Percentiles rank a stretch among this genome's conserved stretches.
These are phyloP conservation scores for Notocelia uddmanniana DNA, from an alignment of 2,888 invertebrate species.

Conservation along the genomic window DNA sequence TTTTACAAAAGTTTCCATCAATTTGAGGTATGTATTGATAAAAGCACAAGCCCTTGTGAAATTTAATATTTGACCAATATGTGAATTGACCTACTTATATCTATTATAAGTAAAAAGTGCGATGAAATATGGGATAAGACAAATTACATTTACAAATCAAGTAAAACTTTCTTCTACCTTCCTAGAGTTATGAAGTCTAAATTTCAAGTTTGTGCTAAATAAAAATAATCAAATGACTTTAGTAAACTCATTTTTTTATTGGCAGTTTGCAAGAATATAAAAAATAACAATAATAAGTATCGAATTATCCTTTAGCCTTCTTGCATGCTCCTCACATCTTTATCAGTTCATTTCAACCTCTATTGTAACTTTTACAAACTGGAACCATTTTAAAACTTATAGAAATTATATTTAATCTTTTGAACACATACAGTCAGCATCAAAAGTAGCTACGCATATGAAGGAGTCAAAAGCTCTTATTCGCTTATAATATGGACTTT, in stretches of 20 bases:
- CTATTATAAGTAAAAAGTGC: not conserved
- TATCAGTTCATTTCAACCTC: not conserved
- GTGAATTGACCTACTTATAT: too few relatives aligned
- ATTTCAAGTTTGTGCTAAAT: not conserved
- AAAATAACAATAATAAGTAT: not conserved
- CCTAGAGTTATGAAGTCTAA: not conserved
- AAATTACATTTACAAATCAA: not conserved
- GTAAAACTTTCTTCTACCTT: not conserved
- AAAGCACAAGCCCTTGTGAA: not conserved
- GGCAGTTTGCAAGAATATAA: not conserved
- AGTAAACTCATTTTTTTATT: not conserved
- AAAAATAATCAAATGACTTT: not conserved
- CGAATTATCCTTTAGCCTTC: not conserved
- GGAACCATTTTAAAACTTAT: not conserved
- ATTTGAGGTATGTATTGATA: too few relatives aligned
- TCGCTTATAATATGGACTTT: too few relatives aligned
- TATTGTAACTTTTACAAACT: constrained; percentile 2
- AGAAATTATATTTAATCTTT: constrained; percentile 8
- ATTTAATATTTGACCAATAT: not conserved
- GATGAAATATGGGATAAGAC: not conserved
- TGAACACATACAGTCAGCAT: constrained; percentile 3
- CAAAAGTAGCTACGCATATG: too few relatives aligned
- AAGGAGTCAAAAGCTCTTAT: too few relatives aligned
- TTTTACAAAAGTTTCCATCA: too few relatives aligned
- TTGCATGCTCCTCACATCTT: not conserved